Evolutionary conservation across 2,888 invertebrate genomes (phyloP), one percentile per base, ranked within the genome.

Genomic region (Microchrysa polita): DNA sequence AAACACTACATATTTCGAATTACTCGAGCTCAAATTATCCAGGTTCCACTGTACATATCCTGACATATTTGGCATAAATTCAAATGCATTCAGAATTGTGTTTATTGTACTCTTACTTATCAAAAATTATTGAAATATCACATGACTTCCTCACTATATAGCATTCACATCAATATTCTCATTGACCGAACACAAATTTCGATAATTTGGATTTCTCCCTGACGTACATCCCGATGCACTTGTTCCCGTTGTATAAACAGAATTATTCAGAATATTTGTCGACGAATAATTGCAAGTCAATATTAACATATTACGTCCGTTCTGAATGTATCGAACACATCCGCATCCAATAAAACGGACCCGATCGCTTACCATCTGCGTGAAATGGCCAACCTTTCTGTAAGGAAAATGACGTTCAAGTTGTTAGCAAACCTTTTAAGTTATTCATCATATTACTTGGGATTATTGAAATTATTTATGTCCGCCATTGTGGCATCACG

Each of bases 331-430:
- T 1, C 40, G 40, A 16, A 69, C 69, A 22, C 55, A 18, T 20
- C 55, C 69, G 18, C 69, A 69, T 12, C 69, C 69, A 1, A 69
- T 16, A 40, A 14, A 18, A 55, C 23, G 16, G 5, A 23, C 14
- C 18, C 69, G 69, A 69, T 69, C 69, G 10, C 23, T 52, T 5
- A 69, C 42, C 57, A 69, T 69, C 10, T 9, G n/a, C 5, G 69
- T 69, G n/a, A 69, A 69, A 69, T 69, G 69, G 18, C 69, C 69
- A 7, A 69, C 57, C 9, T 55, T 16, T 20, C 55, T 55, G 22
- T 10, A 10, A 55, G 40, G 16, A 34, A 34, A 34, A n/a, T n/a
- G n/a, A n/a, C n/a, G n/a, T n/a, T n/a, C n/a, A 7, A 34, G 7
- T 34, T 34, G 27, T 34, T 34, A 34, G 27, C 27, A 2, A 34